Evolutionary conservation across 2,888 invertebrate genomes (phyloP).

Genomic region (Lobophora halterata): DNA sequence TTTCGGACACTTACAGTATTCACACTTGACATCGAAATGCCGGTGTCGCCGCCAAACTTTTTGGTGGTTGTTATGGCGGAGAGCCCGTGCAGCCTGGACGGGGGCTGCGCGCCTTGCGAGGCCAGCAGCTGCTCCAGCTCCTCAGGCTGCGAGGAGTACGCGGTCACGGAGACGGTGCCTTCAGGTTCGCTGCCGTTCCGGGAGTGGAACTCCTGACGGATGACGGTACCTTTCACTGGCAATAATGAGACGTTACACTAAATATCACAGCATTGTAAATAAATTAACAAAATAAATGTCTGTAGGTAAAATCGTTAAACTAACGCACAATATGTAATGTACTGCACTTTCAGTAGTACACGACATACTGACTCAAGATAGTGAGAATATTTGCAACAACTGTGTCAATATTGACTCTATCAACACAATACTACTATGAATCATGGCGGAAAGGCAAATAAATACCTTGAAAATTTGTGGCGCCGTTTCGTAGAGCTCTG

Average conservation of each 20-base stretch:
- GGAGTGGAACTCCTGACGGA: slow-evolving; percentile 84
- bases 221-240: slow-evolving; percentile 86
- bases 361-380: slow-evolving; percentile 17
- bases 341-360: slow-evolving; percentile 1
- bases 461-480: slow-evolving; percentile 84
- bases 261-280: no score
- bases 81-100: slow-evolving; percentile 67
- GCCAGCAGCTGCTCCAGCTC: slow-evolving; percentile 70
- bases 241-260: background rate
- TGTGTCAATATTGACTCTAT: slow-evolving; percentile 38
- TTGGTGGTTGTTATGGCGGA: slow-evolving; percentile 74
- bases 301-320: no score
- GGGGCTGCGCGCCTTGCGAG: slow-evolving; percentile 53
- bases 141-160: slow-evolving; percentile 84
- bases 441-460: slow-evolving; percentile 25
- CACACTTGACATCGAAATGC: slow-evolving; percentile 55
- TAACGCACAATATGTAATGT: no score
- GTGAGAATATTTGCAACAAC: slow-evolving; percentile 21
- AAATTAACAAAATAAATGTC: no score
- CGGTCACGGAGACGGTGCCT: slow-evolving; percentile 85
- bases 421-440: slow-evolving; percentile 28
- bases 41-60: slow-evolving; percentile 69
- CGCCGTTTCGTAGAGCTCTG: slow-evolving; percentile 83
- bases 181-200: slow-evolving; percentile 85
- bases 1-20: slow-evolving; percentile 63